phyloP scores from a whole-genome alignment of 1,140 invertebrate genomes.

The Nasonia longicornis region DNA sequence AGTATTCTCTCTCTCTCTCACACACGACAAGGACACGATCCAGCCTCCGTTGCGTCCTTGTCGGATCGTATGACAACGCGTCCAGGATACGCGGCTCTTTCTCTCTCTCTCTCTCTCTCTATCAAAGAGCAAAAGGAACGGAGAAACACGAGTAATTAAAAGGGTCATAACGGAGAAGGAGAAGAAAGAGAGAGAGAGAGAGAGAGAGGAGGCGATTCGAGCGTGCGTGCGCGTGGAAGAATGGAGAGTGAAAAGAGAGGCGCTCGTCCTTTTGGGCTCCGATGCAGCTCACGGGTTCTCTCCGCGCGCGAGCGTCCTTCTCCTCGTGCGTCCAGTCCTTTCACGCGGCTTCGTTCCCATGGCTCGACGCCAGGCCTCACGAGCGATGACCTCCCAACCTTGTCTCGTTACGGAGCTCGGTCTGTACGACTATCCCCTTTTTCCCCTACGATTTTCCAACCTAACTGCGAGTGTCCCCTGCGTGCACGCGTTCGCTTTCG shows the following conservation, averaged over 20 bases:
- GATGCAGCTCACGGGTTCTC: slow-evolving; percentile 45
- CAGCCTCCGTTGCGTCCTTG: not conserved
- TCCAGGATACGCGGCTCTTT: not conserved
- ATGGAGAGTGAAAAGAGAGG: slow-evolving; percentile 17
- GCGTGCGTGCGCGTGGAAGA: not conserved
- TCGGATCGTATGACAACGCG: not conserved
- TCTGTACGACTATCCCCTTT: slow-evolving; percentile 3
- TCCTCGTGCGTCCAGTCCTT: slow-evolving; percentile 35
- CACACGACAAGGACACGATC: not conserved
- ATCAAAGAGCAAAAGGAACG: not conserved
- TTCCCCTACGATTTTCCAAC: not conserved
- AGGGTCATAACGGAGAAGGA: slow-evolving; percentile 12
- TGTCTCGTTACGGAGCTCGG: slow-evolving; percentile 53
- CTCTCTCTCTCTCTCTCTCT: too few species aligned
- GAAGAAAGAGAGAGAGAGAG: not conserved
- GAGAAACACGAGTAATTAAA: slow-evolving; percentile 27
- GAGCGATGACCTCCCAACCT: slow-evolving; percentile 57
- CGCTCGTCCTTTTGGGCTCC: slow-evolving; percentile 46
- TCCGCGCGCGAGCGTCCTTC: slow-evolving; percentile 18
- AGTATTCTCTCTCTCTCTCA: too few species aligned
- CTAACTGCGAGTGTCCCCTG: too few species aligned
- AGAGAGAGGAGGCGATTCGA: slow-evolving; percentile 7
- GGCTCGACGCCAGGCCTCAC: slow-evolving; percentile 14
- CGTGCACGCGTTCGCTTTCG: too few species aligned
- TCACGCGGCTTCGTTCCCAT: slow-evolving; percentile 25